Evolutionary conservation across 2,113 vertebrate species (phyloP), one percentile per base, ranked within the genome.

Genomic region (Alligator mississippiensis): DNA sequence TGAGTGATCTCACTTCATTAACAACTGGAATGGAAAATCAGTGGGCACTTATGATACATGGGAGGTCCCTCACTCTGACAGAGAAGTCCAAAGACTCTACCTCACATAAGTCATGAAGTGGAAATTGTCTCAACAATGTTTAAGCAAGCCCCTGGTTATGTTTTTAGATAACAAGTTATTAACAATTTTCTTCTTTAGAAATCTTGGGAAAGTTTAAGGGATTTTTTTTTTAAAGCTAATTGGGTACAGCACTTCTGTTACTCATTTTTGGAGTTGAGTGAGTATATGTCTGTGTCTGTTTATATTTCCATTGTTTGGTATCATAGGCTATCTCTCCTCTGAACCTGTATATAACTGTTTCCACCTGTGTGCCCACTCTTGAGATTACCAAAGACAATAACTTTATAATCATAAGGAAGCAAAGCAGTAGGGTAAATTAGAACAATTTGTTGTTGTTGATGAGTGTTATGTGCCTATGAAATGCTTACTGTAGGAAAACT

Each of bases 391-490:
- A 47, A 47, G 47, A 47, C 47, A 47, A 47, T 47, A 47, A 47
- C 47, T 47, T 47, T 47, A 47, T 47, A 47, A 47, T 47, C 47
- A 9, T 47, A 47, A 47, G 6, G 24, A 24, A 28, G 25, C 28
- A 66, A 54, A 58, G 55, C 11, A 58, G 2, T 47, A 27, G 2
- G 19, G 75, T 12, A 64, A 64, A 47, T 34, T 66, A 17, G 47
- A 89, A 87, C 21, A 80, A 86, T 57, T 47, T 90, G 82, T 75
- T 55, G 55, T 90, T 96, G 87, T 87, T 9, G 62, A 68, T 85
- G 14, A 30, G 11, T 55, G 16, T 47, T 28, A 87, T 4, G 4
- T 9, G 16, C 81, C 63, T 77, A 13, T 83, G 60, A 25, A 58
- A 82, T 77, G 28, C 4, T 86, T 8, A 21, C 38, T 13, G 47